Percentiles rank a stretch among this genome's conserved stretches.
phyloP scores from a whole-genome alignment of 53 echinoderm and acorn worm genomes.

The Crossaster papposus region DNA sequence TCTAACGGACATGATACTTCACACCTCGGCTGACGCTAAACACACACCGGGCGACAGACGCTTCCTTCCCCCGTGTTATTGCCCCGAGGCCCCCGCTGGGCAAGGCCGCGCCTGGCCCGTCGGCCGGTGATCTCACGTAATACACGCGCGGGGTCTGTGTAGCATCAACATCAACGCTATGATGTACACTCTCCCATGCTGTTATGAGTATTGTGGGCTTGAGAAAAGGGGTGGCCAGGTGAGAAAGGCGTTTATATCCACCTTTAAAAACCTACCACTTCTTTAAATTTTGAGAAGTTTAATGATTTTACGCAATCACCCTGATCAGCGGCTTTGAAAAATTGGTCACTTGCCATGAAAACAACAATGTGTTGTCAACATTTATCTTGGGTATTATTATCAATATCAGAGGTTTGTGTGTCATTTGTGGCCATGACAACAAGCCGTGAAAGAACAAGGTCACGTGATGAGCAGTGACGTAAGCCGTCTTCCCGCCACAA shows the following conservation, averaged over 20 bases:
- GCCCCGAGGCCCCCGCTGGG: neutral
- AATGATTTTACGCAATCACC: too few species aligned
- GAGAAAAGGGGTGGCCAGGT: too few species aligned
- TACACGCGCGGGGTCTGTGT: neutral
- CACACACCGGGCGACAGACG: slow-evolving; percentile 36
- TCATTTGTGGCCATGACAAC: neutral
- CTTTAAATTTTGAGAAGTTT: too few species aligned
- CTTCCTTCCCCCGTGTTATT: slow-evolving; percentile 33
- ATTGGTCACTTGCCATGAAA: neutral
- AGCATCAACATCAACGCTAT: neutral
- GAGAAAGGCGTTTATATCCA: too few species aligned
- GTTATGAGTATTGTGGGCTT: too few species aligned
- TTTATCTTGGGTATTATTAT: neutral
- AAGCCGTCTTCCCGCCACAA: slow-evolving; percentile 4
- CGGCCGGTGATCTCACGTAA: neutral
- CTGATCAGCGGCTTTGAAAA: neutral
- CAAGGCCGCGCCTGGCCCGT: slow-evolving; percentile 15
- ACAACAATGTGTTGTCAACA: neutral
- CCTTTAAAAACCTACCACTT: too few species aligned
- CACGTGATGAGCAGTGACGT: slow-evolving; percentile 23
- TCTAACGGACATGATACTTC: slow-evolving; percentile 40
- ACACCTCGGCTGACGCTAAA: slow-evolving; percentile 53
- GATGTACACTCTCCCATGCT: too few species aligned
- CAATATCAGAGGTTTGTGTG: too few species aligned
- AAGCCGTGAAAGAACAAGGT: neutral